phyloP scores from a whole-genome alignment of 92 coral and sea anemone species.

The Montipora capitata region DNA sequence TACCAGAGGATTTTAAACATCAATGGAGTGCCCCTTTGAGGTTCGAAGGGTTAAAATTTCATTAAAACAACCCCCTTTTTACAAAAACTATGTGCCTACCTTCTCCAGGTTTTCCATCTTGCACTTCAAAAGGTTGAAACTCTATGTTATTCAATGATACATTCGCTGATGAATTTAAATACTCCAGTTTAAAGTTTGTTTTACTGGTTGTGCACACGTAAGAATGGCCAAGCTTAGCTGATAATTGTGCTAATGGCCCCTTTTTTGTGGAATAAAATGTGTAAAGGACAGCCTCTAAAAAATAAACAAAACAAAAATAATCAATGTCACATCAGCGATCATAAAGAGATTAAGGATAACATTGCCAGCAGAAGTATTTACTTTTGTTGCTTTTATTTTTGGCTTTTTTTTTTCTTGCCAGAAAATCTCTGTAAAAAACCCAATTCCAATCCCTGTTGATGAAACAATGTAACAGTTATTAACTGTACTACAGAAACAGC shows the following conservation, averaged over 20 bases:
- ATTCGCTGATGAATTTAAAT: background rate
- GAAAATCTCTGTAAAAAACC: no score
- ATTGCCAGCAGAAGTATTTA: no score
- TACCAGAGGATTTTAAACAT: no score
- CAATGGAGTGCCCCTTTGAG: no score
- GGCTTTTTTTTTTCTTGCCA: no score
- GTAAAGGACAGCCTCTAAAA: background rate
- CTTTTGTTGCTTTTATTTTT: no score
- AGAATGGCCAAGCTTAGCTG: constrained; percentile 23
- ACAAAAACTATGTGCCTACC: background rate
- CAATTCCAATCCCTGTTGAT: no score
- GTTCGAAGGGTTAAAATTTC: no score
- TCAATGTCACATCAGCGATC: background rate
- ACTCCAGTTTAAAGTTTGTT: background rate
- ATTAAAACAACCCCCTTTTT: no score
- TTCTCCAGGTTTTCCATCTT: constrained; percentile 6
- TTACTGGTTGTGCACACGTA: background rate
- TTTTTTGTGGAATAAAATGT: background rate
- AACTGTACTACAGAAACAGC: no score
- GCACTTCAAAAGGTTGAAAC: constrained; percentile 36
- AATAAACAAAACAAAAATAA: background rate
- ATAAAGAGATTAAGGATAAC: no score
- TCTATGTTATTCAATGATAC: background rate
- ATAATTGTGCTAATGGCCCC: background rate
- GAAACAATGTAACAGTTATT: no score